Evolutionary conservation across 92 coral and sea anemone species (phyloP).

Genomic region (Parazoanthus darwini): DNA sequence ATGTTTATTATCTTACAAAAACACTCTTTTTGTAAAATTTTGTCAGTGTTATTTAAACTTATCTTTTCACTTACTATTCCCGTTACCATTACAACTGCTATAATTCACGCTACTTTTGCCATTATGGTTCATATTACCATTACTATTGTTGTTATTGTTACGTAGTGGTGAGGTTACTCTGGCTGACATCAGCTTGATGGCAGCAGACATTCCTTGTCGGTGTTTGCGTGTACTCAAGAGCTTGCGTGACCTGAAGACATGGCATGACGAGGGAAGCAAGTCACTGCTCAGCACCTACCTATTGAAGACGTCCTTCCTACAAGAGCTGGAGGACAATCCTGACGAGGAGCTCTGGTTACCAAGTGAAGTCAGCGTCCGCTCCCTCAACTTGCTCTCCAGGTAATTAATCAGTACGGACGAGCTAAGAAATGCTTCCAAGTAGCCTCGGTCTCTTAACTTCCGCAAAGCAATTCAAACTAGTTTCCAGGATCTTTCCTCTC

Average conservation of each 20-base stretch:
- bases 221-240: slow-evolving; percentile 1
- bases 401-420: neutral
- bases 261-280: neutral
- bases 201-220: neutral
- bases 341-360: neutral
- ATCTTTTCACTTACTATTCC: too few relatives aligned
- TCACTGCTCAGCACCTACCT: slow-evolving; percentile 4
- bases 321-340: neutral
- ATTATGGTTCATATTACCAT: too few relatives aligned
- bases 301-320: neutral
- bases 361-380: neutral
- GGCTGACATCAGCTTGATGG: neutral
- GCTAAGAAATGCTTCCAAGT: neutral
- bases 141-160: too few relatives aligned
- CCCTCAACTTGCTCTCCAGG: neutral
- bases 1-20: too few relatives aligned
- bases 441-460: too few relatives aligned
- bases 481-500: too few relatives aligned
- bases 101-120: too few relatives aligned
- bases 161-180: neutral
- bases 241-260: slow-evolving; percentile 2
- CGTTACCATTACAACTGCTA: too few relatives aligned
- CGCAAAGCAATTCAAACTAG: too few relatives aligned
- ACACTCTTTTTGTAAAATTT: too few relatives aligned
- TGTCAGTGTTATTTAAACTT: too few relatives aligned